Percentiles rank a stretch among this genome's conserved stretches.
These are phyloP conservation scores for Poeciliopsis presidionis DNA, from an alignment of 2,797 vertebrate genomes.

Conservation along the genomic window DNA sequence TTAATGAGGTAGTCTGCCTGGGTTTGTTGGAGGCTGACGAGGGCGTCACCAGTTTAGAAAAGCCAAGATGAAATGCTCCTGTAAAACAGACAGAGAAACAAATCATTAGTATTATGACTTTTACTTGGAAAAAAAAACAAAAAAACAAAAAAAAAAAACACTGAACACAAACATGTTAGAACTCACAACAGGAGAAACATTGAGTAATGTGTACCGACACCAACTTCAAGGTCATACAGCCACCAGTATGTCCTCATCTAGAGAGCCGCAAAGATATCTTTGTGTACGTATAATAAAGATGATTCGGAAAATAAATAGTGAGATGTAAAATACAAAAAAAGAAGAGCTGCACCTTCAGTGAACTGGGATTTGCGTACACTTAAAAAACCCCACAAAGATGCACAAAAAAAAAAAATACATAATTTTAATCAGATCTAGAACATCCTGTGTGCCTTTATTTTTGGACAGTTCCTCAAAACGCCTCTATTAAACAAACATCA, in stretches of 20 bases:
- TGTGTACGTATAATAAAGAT: background rate
- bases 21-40: conserved; percentile 85
- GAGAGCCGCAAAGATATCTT: too few relatives aligned
- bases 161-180: conserved; percentile 22
- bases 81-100: conserved; percentile 96
- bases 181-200: conserved; percentile 13
- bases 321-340: background rate
- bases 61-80: conserved; percentile 92
- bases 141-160: conserved; percentile 12
- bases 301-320: background rate
- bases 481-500: too few relatives aligned
- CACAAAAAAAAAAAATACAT: background rate
- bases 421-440: background rate
- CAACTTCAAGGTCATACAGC: conserved; percentile 23
- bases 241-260: too few relatives aligned
- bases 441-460: background rate
- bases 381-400: background rate
- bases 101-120: conserved; percentile 69
- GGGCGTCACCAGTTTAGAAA: conserved; percentile 87
- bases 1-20: conserved; percentile 88
- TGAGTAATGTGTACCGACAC: background rate
- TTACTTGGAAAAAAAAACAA: background rate
- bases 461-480: background rate
- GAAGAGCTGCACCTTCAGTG: background rate
- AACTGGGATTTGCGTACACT: background rate